Conservation (phyloP, 2,797 vertebrate genomes). For the Holocentrus rufus region DNA sequence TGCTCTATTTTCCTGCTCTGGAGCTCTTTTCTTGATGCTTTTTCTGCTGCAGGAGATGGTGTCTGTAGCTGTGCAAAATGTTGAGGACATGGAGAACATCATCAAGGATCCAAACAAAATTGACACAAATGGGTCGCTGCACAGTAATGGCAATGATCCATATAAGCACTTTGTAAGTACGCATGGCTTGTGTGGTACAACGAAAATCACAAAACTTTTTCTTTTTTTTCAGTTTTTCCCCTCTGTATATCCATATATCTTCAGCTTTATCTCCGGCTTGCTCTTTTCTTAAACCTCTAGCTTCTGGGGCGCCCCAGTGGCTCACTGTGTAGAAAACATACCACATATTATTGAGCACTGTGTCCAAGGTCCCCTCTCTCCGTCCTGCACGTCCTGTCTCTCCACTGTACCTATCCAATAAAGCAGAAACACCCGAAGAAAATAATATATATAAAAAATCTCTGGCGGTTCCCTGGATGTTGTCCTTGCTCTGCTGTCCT, state of each 20-base stretch:
- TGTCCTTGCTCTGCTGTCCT: conserved; percentile 5
- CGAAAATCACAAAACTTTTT: neutral
- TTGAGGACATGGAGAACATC: conserved; percentile 83
- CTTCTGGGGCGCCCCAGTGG: too few species aligned
- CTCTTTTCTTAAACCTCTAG: neutral
- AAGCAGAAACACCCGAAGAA: too few species aligned
- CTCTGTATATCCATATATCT: too few species aligned
- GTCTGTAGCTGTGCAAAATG: conserved; percentile 82
- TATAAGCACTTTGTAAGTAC: conserved; percentile 90
- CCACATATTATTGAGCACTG: too few species aligned
- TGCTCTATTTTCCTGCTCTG: neutral
- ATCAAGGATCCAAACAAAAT: conserved; percentile 80
- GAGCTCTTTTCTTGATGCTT: neutral
- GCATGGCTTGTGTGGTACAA: conserved; percentile 1
- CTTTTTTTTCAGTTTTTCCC: too few species aligned
- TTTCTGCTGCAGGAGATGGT: conserved; percentile 87
- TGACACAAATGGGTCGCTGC: conserved; percentile 64
- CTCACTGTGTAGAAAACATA: too few species aligned
- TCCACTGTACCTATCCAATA: too few species aligned
- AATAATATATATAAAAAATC: too few species aligned
- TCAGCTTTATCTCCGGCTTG: too few species aligned
- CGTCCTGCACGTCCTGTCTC: too few species aligned
- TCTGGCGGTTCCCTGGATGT: too few species aligned
- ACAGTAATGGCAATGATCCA: conserved; percentile 76
- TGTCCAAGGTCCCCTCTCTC: too few species aligned